Evolutionary conservation across 37 sponge, comb jelly and placozoan genomes (phyloP).

Genomic region (Hexactinellida sp.): DNA sequence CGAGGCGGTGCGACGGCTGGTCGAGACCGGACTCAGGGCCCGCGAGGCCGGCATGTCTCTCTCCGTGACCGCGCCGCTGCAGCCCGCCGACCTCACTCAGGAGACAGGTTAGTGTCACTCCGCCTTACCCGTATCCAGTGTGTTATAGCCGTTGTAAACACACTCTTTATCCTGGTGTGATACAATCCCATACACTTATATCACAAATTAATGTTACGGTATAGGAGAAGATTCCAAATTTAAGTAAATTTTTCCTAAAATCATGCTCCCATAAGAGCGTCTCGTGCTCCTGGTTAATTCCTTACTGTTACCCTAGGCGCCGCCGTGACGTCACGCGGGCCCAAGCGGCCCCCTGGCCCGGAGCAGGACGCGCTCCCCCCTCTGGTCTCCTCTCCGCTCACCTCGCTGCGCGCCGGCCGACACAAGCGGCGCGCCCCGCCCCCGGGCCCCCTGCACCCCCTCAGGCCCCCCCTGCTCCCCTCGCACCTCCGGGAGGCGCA

Average conservation of each 20-base stretch:
- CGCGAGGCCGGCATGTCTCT: background rate
- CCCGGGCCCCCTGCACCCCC: background rate
- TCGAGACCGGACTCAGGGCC: background rate
- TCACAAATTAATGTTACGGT: too few species aligned
- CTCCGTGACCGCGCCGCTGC: background rate
- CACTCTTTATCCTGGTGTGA: too few species aligned
- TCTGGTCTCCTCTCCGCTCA: background rate
- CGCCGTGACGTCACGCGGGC: background rate
- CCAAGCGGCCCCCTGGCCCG: background rate
- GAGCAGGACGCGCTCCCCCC: background rate
- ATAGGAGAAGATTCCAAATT: too few species aligned
- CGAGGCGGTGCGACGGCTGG: background rate
- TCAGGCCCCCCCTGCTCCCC: constrained; percentile 11
- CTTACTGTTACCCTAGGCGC: background rate
- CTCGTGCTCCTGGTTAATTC: too few species aligned
- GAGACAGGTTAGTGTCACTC: background rate
- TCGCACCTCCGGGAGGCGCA: background rate
- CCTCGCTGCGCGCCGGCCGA: background rate
- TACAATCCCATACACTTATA: too few species aligned
- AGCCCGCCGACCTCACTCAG: background rate
- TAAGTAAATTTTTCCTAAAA: too few species aligned
- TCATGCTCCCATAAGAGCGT: too few species aligned
- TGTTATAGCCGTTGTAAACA: background rate
- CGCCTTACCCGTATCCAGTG: background rate
- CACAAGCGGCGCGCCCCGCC: background rate